A percentile compares a stretch with the other conserved stretches of the same genome.
phyloP scores from a whole-genome alignment of 2,888 invertebrate genomes.

The Serrognathus titanus region DNA sequence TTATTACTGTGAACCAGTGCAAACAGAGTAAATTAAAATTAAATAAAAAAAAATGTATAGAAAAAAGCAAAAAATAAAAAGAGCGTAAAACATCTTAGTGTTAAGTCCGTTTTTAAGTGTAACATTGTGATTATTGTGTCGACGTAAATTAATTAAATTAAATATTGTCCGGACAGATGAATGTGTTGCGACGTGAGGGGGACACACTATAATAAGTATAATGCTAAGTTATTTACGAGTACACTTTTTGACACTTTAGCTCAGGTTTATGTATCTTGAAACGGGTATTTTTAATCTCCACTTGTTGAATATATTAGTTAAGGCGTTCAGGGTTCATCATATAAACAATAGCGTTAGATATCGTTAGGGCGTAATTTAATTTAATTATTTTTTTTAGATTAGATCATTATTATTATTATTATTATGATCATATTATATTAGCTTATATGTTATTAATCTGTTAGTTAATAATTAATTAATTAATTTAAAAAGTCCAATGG shows the following conservation, averaged over 20 bases:
- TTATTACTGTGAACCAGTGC: too few species aligned
- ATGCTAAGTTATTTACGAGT: conserved; percentile 4
- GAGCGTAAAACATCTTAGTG: too few species aligned
- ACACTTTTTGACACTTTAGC: conserved; percentile 14
- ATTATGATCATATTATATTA: not conserved
- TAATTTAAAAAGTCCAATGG: conserved; percentile 30
- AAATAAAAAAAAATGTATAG: too few species aligned
- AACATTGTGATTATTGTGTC: too few species aligned
- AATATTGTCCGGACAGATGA: conserved; percentile 1
- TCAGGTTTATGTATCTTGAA: conserved; percentile 18
- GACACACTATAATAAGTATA: not conserved
- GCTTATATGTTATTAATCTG: not conserved
- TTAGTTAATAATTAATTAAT: conserved; percentile 11
- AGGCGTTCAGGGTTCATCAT: conserved; percentile 39
- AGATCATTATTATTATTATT: conserved; percentile 17
- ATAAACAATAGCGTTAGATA: conserved; percentile 14
- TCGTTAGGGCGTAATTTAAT: not conserved
- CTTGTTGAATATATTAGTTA: conserved; percentile 18
- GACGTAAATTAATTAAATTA: too few species aligned
- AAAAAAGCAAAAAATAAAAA: too few species aligned
- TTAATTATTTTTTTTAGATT: conserved; percentile 12
- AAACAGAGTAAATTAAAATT: too few species aligned
- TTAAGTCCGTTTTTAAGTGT: too few species aligned
- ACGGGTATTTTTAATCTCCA: conserved; percentile 21
- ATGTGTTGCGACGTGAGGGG: not conserved